A percentile compares a stretch with the other conserved stretches of the same genome.
These are phyloP conservation scores for Rhinella marina DNA, from an alignment of 2,797 vertebrate genomes.

Conservation along the genomic window DNA sequence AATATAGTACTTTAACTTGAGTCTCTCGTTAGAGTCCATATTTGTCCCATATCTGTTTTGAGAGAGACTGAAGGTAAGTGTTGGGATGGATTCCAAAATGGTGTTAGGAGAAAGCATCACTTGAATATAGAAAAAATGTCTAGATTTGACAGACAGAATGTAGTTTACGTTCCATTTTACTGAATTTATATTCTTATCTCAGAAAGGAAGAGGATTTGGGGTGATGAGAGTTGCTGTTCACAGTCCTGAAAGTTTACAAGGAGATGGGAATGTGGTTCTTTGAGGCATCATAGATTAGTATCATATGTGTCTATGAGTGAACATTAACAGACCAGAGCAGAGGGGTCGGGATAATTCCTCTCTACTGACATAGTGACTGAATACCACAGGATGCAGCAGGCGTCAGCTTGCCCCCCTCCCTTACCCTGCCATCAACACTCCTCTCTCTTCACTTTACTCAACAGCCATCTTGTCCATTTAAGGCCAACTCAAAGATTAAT, in stretches of 20 bases:
- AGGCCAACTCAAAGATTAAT: conserved; percentile 49
- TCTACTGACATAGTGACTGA: conserved; percentile 44
- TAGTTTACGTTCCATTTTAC: conserved; percentile 23
- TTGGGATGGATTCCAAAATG: background rate
- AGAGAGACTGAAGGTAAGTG: background rate
- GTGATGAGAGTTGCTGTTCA: conserved; percentile 52
- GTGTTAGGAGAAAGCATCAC: background rate
- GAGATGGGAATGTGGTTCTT: conserved; percentile 38
- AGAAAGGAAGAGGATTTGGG: conserved; percentile 44
- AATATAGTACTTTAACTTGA: background rate
- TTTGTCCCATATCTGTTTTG: background rate
- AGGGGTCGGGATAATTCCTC: conserved; percentile 12
- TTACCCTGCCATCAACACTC: conserved; percentile 43
- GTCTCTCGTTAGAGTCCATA: background rate
- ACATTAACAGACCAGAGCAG: conserved; percentile 2
- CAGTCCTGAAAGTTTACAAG: conserved; percentile 30
- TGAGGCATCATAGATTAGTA: conserved; percentile 49
- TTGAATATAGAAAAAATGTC: conserved; percentile 3
- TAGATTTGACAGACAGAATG: background rate
- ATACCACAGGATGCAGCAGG: conserved; percentile 45
- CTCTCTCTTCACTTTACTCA: conserved; percentile 50
- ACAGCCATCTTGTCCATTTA: conserved; percentile 48
- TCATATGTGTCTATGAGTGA: conserved; percentile 49
- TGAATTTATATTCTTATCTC: conserved; percentile 35
- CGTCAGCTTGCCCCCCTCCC: conserved; percentile 35